Base-by-base conservation (phyloP, 2,113 vertebrate genomes). In the Tauraco erythrolophus region DNA sequence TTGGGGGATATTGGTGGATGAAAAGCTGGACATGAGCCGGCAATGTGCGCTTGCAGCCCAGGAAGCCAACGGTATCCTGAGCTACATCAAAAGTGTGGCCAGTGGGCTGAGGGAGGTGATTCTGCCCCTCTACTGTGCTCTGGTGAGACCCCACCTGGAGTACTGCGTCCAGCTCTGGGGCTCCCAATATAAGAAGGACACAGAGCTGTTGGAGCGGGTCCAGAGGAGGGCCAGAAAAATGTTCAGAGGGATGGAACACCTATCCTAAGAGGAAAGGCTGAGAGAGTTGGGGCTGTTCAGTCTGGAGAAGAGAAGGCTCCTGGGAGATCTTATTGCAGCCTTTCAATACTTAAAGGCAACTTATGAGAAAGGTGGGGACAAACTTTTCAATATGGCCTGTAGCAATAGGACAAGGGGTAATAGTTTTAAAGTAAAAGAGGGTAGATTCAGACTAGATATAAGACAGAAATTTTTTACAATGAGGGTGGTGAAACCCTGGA, bases 11-110 rank as follows among this genome's bases (percentile, higher is more conserved):
- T 10, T 25, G 50, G 39, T 37, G 23, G 53, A 57, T 46, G 27
- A 57, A 31, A 58, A 25, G 11, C n/a, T 64, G 46, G 31, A 14
- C 19, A 1, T 41, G 71, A 66, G 2, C 43, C 1, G 1, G 24
- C 61, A 30, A 13, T 8, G 10, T 25, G 24, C 3, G 1, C 13
- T 60, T 0, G 0, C 62, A 68, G 62, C 53, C 53, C 45, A 68
- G 62, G 16, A 35, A 6, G 30, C 43, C 30, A 28, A 6, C 8
- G 0, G 0, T 19, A 3, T 23, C 35, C 35, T 74, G 35, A 51
- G 31, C 35, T 19, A 11, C 31, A 43, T 23, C 35, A 11, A 33
- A 21, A 43, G 35, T 0, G 0, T 68, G 53, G 33, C 11, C 39
- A 54, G 56, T 19, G 54, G 46, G 19, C 14, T 0, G 0, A 61